Evolutionary conservation across 2,797 vertebrate genomes (phyloP).

Genomic region (Pangasius mekongensis): DNA sequence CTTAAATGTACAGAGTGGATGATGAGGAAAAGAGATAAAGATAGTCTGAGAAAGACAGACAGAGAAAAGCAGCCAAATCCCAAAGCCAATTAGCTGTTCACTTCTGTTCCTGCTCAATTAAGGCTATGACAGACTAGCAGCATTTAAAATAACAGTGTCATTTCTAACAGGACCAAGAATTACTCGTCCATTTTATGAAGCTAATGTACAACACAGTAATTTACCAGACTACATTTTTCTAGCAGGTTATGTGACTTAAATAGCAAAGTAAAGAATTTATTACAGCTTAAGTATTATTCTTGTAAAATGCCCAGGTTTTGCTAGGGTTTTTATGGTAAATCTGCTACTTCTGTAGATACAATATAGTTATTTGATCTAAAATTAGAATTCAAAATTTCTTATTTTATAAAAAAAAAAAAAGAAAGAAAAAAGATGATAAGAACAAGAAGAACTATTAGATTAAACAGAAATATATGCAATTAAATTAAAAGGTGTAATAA

Average conservation of each 20-base stretch:
- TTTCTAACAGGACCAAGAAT: not conserved
- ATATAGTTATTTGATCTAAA: not conserved
- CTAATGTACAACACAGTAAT: not conserved
- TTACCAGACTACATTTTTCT: not conserved
- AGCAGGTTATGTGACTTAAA: not conserved
- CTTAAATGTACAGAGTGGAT: not conserved
- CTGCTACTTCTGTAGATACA: not conserved
- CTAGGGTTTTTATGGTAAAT: not conserved
- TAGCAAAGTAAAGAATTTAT: not conserved
- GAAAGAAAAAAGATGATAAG: no score
- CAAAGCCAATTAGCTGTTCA: slow-evolving; percentile 57
- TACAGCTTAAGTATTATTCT: not conserved
- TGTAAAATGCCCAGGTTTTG: not conserved
- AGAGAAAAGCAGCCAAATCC: slow-evolving; percentile 51
- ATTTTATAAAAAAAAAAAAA: no score
- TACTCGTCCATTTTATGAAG: not conserved
- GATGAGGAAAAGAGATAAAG: not conserved
- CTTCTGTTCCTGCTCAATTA: slow-evolving; percentile 34
- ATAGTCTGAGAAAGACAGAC: not conserved
- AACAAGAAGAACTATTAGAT: no score
- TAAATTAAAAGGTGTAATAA: not conserved
- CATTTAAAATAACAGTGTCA: slow-evolving; percentile 16
- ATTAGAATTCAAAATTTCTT: not conserved
- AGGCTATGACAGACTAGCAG: not conserved
- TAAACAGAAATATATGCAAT: no score